Percentiles rank a stretch among this genome's conserved stretches.
These are phyloP conservation scores for Tetragonisca angustula DNA, from an alignment of 2,888 invertebrate genomes.

Conservation along the genomic window DNA sequence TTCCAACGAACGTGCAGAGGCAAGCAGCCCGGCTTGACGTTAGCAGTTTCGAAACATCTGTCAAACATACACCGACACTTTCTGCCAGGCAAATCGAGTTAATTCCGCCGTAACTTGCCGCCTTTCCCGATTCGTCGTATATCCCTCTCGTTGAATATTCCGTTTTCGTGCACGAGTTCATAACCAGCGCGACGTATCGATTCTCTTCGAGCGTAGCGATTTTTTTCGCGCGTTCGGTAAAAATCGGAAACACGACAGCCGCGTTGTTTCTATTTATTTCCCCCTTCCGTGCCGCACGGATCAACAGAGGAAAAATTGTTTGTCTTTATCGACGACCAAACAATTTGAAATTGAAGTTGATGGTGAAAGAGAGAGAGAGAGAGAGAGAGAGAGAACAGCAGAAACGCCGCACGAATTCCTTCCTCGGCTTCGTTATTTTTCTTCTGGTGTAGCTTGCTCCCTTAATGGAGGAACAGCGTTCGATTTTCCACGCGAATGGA, in stretches of 20 bases:
- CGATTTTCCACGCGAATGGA: constrained; percentile 76
- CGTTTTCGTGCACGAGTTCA: background rate
- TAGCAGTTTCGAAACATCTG: background rate
- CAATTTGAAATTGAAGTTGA: background rate
- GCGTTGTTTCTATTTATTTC: background rate
- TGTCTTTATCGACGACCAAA: background rate
- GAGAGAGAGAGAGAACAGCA: background rate
- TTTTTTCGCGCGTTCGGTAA: background rate
- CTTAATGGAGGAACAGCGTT: constrained; percentile 79
- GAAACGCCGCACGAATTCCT: constrained; percentile 23
- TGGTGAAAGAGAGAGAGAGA: background rate
- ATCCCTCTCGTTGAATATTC: constrained; percentile 11
- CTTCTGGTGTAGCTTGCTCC: constrained; percentile 44
- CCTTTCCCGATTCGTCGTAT: constrained; percentile 3
- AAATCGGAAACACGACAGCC: constrained; percentile 1
- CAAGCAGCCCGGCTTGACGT: background rate
- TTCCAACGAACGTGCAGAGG: background rate
- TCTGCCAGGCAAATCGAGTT: constrained; percentile 7
- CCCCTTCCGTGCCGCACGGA: no score
- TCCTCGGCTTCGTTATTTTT: constrained; percentile 37
- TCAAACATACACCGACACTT: background rate
- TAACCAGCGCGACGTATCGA: constrained; percentile 16
- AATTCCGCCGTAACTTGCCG: constrained; percentile 4
- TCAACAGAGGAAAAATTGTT: background rate
- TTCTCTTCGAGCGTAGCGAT: constrained; percentile 9